Percentiles rank a stretch among this genome's conserved stretches.
Conservation (phyloP, 2,113 vertebrate genomes). For the Oryzias curvinotus region DNA sequence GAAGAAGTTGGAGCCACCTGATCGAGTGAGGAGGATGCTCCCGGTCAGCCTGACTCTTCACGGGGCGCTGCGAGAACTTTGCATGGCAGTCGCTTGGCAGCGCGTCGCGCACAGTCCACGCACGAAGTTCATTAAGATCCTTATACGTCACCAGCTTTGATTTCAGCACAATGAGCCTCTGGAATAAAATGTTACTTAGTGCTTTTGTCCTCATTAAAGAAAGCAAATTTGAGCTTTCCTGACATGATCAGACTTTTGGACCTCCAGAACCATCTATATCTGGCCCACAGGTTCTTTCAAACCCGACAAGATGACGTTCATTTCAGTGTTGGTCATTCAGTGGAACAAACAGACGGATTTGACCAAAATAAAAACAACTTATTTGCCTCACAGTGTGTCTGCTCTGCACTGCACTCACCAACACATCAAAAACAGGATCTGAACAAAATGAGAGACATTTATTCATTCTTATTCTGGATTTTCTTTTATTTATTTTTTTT, state of each 20-base stretch:
- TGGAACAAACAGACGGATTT: too few relatives aligned
- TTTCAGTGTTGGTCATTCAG: not conserved
- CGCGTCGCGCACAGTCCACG: constrained; percentile 33
- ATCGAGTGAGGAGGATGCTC: constrained; percentile 23
- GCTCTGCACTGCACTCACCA: too few relatives aligned
- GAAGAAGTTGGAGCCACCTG: constrained; percentile 43
- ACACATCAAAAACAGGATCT: too few relatives aligned
- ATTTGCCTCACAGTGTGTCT: too few relatives aligned
- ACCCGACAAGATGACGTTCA: constrained; percentile 19
- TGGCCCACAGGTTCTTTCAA: not conserved
- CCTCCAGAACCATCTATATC: not conserved
- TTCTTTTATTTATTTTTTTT: too few relatives aligned
- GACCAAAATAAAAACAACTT: too few relatives aligned
- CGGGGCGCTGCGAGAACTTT: constrained; percentile 39
- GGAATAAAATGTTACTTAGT: constrained; percentile 1
- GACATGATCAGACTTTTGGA: not conserved
- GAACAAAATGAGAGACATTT: too few relatives aligned
- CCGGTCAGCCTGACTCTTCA: constrained; percentile 25
- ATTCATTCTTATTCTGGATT: too few relatives aligned
- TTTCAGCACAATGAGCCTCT: constrained; percentile 24
- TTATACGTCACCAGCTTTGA: constrained; percentile 33
- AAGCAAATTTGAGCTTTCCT: not conserved
- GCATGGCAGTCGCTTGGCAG: constrained; percentile 30
- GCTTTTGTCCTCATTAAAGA: not conserved
- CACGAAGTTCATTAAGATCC: constrained; percentile 36